Conservation (phyloP, 2,113 vertebrate species). For the Probosciger aterrimus region DNA sequence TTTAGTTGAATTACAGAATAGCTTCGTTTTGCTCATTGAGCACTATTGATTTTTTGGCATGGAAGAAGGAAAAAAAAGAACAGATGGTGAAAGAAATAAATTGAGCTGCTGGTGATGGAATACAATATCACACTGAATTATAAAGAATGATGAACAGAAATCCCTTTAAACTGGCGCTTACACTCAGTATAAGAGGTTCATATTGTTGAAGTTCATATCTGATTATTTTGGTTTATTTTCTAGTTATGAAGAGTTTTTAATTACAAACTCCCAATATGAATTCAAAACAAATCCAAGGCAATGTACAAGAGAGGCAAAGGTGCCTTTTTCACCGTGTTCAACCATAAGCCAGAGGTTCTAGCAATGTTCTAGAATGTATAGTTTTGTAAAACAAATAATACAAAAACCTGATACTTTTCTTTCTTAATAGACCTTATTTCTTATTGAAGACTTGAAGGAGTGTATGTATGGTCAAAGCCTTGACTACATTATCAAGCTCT, state of each 20-base stretch:
- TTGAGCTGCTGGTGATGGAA: constrained; percentile 69
- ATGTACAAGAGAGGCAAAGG: not conserved
- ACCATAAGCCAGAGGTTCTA: not conserved
- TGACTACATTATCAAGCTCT: not conserved
- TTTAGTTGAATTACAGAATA: constrained; percentile 65
- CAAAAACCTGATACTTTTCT: not conserved
- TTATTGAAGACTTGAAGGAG: not conserved
- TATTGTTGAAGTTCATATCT: not conserved
- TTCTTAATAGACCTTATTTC: not conserved
- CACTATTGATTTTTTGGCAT: constrained; percentile 71
- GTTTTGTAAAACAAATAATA: not conserved
- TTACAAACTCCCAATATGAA: not conserved
- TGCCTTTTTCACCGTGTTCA: not conserved
- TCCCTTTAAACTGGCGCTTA: constrained; percentile 41
- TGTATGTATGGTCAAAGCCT: not conserved
- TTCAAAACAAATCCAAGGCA: not conserved
- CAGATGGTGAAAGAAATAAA: constrained; percentile 79
- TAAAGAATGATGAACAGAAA: constrained; percentile 63
- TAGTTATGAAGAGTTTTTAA: not conserved
- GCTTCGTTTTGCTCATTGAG: constrained; percentile 64
- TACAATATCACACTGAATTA: constrained; percentile 72
- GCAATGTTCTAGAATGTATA: not conserved
- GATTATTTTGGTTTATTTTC: constrained; percentile 2
- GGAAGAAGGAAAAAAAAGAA: constrained; percentile 57
- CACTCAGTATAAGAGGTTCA: not conserved